Percentiles rank a stretch among this genome's conserved stretches.
phyloP scores from a whole-genome alignment of 1,140 invertebrate species.

The Rhizoglyphus robini region DNA sequence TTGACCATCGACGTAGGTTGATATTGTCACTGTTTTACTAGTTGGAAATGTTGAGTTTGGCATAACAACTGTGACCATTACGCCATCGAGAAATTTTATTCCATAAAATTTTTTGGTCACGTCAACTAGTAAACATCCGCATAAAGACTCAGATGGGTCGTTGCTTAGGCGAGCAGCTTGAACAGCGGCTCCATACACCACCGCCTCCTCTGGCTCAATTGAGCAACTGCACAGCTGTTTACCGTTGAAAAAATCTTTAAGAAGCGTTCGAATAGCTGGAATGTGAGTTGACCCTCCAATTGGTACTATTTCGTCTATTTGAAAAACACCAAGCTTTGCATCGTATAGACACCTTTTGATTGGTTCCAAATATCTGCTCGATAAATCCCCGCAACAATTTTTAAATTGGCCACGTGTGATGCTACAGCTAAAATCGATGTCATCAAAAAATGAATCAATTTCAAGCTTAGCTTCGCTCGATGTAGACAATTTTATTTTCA shows the following conservation, averaged over 20 bases:
- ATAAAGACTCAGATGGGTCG: conserved; percentile 19
- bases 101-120: conserved; percentile 46
- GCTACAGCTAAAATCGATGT: no score
- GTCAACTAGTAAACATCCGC: conserved; percentile 42
- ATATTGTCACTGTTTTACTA: conserved; percentile 71
- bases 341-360: no score
- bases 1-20: conserved; percentile 90
- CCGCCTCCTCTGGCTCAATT: conserved; percentile 37
- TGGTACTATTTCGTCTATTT: conserved; percentile 25
- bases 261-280: no score
- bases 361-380: no score
- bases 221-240: conserved; percentile 24
- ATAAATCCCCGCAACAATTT: no score
- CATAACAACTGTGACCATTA: conserved; percentile 42
- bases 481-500: no score
- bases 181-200: conserved; percentile 36
- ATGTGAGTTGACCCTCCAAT: conserved; percentile 29
- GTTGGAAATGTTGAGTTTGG: conserved; percentile 41
- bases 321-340: background rate
- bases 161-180: conserved; percentile 29
- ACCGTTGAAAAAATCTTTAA: conserved; percentile 26
- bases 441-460: no score
- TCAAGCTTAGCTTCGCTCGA: no score
- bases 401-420: no score
- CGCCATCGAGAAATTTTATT: conserved; percentile 46